Conservation (phyloP, 30 jellyfish, hydroid and myxozoan genomes). For the Aurelia sp. region DNA sequence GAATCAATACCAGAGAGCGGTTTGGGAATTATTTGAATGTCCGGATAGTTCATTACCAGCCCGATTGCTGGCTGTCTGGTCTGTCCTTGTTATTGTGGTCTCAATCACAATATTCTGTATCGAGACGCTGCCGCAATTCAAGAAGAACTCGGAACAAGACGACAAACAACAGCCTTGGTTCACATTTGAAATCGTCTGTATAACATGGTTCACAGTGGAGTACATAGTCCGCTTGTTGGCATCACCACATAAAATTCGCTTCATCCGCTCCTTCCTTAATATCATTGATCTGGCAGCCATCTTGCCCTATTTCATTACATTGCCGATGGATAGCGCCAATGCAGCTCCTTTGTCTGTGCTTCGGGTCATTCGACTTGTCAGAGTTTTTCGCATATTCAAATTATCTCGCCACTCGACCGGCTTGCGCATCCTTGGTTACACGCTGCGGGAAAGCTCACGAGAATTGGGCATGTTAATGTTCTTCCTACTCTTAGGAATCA, state of each 20-base stretch:
- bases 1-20: conserved; percentile 74
- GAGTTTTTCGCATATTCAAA: conserved; percentile 94
- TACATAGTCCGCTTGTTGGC: conserved; percentile 80
- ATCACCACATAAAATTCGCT: conserved; percentile 83
- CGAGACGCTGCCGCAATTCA: conserved; percentile 86
- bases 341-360: conserved; percentile 96
- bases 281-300: conserved; percentile 93
- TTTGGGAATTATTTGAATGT: conserved; percentile 93
- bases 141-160: conserved; percentile 9
- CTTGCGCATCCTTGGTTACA: conserved; percentile 92
- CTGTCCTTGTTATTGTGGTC: conserved; percentile 81
- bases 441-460: conserved; percentile 90
- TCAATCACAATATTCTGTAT: conserved; percentile 90
- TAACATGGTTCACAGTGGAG: conserved; percentile 92
- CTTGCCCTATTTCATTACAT: conserved; percentile 89
- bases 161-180: conserved; percentile 87
- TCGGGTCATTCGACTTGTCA: conserved; percentile 92
- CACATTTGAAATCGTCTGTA: conserved; percentile 87
- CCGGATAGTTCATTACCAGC: conserved; percentile 94
- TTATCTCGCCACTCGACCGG: conserved; percentile 98
- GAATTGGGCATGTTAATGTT: conserved; percentile 94
- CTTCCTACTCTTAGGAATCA: conserved; percentile 86
- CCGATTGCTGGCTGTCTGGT: conserved; percentile 90
- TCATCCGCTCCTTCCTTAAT: conserved; percentile 82
- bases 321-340: conserved; percentile 82